A percentile compares a stretch with the other conserved stretches of the same genome.
Evolutionary conservation across 2,888 invertebrate species (phyloP).

Genomic region (Antheraea assamensis): DNA sequence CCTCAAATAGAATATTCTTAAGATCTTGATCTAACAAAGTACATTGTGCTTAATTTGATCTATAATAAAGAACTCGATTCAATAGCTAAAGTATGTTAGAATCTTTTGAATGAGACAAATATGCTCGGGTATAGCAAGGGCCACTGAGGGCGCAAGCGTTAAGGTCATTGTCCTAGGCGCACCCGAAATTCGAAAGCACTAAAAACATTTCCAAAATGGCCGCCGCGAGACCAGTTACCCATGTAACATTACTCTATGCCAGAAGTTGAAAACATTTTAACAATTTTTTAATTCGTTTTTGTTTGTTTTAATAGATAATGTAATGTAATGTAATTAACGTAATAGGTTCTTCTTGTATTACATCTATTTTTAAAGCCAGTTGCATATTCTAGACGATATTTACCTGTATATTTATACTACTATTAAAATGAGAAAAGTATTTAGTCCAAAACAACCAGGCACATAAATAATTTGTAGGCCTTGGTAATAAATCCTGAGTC

Average conservation of each 20-base stretch:
- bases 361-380: not conserved
- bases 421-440: not conserved
- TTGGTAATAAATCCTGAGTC: too few species aligned
- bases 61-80: not conserved
- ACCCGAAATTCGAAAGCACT: conserved; percentile 81
- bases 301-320: not conserved
- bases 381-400: not conserved
- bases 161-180: conserved; percentile 80
- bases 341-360: not conserved
- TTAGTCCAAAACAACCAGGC: too few species aligned
- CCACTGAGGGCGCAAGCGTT: conserved; percentile 31
- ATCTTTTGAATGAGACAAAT: not conserved
- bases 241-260: conserved; percentile 81
- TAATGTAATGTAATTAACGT: too few species aligned
- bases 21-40: not conserved
- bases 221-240: conserved; percentile 72
- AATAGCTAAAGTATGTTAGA: not conserved
- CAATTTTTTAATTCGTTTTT: conserved; percentile 15
- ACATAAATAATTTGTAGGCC: too few species aligned
- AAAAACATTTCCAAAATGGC: conserved; percentile 78
- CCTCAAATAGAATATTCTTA: not conserved
- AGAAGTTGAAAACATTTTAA: conserved; percentile 59
- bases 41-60: not conserved
- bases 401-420: too few species aligned
- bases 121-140: not conserved